Evolutionary conservation across 2,888 invertebrate genomes (phyloP), one percentile per base, ranked within the genome.

Genomic region (Conchocele bisecta): DNA sequence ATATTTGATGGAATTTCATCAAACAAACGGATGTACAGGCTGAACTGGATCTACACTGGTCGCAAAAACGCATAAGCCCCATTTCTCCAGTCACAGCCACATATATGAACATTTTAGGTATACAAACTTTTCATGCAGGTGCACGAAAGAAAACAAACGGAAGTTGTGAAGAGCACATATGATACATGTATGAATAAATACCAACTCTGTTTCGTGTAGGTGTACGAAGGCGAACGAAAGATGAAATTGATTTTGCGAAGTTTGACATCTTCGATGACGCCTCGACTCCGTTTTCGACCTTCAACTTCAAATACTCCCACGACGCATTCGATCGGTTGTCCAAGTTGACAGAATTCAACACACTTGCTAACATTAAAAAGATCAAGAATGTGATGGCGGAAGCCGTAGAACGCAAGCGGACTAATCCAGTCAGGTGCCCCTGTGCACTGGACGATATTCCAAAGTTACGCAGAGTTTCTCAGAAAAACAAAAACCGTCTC

Each of bases 301-400:
- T 90, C 81, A 92, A 92, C 81, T 92, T 92, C 81, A 88, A 87
- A 37, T 92, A 92, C 82, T 85, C 89, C 0, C 80, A 89, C 31
- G 63, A 81, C 26, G 88, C 89, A 54, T 92, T 91, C 79, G 89
- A 91, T 50, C 85, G 91, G n/a, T 82, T 92, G 33, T 83, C 90
- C n/a, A 75, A 90, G 68, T 83, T 92, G 37, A 91, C 89, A 74
- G 92, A 92, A 78, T 92, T 91, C 80, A 92, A 92, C 83, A 91
- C 91, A 0, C 75, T 89, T 15, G 66, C 86, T n/a, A 87, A 90
- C 63, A 56, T 91, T 29, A 87, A 91, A 35, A 79, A 83, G 5
- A 90, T 92, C n/a, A 89, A 88, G 54, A 76, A 86, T 17, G 84
- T 84, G 15, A 84, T 92, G 15, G 82, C 80, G 9, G 82, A 87